Evolutionary conservation across 2,113 vertebrate species (phyloP).

Genomic region (Triplophysa tibetana): DNA sequence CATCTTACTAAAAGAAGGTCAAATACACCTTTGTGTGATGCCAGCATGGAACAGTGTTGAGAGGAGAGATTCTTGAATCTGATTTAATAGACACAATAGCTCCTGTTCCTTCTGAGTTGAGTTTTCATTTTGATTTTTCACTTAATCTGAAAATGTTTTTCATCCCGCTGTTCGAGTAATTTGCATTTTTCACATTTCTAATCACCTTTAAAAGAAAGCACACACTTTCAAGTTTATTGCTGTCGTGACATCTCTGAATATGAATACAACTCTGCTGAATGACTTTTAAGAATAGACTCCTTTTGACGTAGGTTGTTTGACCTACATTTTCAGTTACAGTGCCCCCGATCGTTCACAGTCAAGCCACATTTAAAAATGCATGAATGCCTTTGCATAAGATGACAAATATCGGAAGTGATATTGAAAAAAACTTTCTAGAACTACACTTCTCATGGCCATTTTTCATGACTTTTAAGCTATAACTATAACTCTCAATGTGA

Average conservation of each 20-base stretch:
- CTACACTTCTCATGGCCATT: too few relatives aligned
- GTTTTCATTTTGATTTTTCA: not conserved
- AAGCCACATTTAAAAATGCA: too few relatives aligned
- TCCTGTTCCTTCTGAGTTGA: not conserved
- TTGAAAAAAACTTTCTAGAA: too few relatives aligned
- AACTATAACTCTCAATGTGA: too few relatives aligned
- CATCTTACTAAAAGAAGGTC: slow-evolving; percentile 51
- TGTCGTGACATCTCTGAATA: not conserved
- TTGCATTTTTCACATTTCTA: not conserved
- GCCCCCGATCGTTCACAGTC: too few relatives aligned
- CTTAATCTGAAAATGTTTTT: not conserved
- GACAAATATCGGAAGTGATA: too few relatives aligned
- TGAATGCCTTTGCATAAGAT: too few relatives aligned
- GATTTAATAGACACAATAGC: not conserved
- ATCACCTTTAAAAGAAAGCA: not conserved
- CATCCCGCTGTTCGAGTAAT: not conserved
- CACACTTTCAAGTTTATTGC: not conserved
- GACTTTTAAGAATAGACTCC: too few relatives aligned
- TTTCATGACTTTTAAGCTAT: too few relatives aligned
- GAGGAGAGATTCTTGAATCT: not conserved
- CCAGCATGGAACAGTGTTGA: slow-evolving; percentile 11
- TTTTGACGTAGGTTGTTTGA: too few relatives aligned
- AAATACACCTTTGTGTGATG: slow-evolving; percentile 41
- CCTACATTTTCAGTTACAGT: too few relatives aligned
- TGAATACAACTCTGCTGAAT: not conserved